Evolutionary conservation across 1,140 invertebrate species (phyloP).

Genomic region (Zaprionus kolodkinae): DNA sequence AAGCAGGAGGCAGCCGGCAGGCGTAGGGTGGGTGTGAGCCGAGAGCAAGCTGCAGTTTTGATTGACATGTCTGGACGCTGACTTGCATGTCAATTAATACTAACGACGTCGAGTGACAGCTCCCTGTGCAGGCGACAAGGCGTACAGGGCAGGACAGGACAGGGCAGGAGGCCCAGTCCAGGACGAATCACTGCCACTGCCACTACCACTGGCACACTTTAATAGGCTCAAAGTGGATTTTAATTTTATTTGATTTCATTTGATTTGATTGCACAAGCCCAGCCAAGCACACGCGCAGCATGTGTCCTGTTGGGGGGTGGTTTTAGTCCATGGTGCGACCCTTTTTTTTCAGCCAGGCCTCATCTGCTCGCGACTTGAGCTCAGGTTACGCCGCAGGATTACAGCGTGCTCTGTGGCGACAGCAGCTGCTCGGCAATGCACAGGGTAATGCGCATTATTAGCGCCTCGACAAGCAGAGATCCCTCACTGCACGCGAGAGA

Average conservation of each 20-base stretch:
- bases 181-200: constrained; percentile 49
- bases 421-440: constrained; percentile 52
- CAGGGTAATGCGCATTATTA: constrained; percentile 69
- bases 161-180: not conserved
- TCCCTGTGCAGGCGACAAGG: constrained; percentile 20
- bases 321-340: constrained; percentile 34
- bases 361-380: constrained; percentile 58
- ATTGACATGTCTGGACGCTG: constrained; percentile 83
- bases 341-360: not conserved
- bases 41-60: constrained; percentile 57
- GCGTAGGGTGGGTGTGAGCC: constrained; percentile 16
- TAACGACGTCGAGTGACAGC: constrained; percentile 66
- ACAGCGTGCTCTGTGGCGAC: constrained; percentile 58
- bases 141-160: not conserved
- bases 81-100: constrained; percentile 83
- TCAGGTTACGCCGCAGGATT: constrained; percentile 64
- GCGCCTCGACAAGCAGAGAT: constrained; percentile 42
- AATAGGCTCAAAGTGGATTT: constrained; percentile 84
- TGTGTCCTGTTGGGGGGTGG: constrained; percentile 50
- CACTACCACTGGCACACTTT: constrained; percentile 69
- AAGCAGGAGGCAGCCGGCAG: not conserved
- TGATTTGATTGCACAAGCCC: constrained; percentile 64
- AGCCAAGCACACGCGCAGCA: constrained; percentile 50
- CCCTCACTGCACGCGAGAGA: not conserved
- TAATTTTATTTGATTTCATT: constrained; percentile 83